A percentile compares a stretch with the other conserved stretches of the same genome.
Conservation (phyloP, 2,888 invertebrate species). For the Sinodicranocentrus sp. region DNA sequence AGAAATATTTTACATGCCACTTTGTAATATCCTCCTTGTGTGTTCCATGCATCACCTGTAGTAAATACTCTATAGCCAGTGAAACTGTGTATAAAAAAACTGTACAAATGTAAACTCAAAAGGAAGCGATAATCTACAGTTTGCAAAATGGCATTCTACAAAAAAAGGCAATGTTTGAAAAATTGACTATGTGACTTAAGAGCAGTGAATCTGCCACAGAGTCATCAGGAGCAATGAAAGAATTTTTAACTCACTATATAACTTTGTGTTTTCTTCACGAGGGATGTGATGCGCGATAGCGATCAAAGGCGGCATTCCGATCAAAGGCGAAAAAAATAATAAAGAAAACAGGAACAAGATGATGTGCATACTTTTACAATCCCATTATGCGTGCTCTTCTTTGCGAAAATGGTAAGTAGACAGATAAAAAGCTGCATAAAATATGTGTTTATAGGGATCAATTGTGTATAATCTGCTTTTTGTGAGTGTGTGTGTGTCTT, state of each 20-base stretch:
- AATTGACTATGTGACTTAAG: background rate
- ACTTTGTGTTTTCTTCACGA: constrained; percentile 41
- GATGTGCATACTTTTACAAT: constrained; percentile 57
- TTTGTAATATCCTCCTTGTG: too few species aligned
- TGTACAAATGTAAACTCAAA: too few species aligned
- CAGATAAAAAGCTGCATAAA: background rate
- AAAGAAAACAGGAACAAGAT: constrained; percentile 61
- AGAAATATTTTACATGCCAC: too few species aligned
- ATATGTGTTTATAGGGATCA: background rate
- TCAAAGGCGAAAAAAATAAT: constrained; percentile 48
- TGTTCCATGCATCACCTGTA: too few species aligned
- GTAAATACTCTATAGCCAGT: too few species aligned
- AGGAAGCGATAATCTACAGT: too few species aligned
- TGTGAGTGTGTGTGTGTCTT: too few species aligned
- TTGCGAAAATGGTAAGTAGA: constrained; percentile 36
- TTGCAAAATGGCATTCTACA: too few species aligned
- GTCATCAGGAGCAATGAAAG: background rate
- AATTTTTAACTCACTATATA: constrained; percentile 15
- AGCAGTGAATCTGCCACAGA: background rate
- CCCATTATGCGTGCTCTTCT: constrained; percentile 54
- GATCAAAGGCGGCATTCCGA: constrained; percentile 53
- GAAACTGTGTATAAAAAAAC: too few species aligned
- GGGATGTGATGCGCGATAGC: constrained; percentile 48
- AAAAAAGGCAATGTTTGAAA: too few species aligned
- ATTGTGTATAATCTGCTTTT: background rate